Evolutionary conservation across 2,888 invertebrate genomes (phyloP).

Genomic region (Helicoverpa assulta): DNA sequence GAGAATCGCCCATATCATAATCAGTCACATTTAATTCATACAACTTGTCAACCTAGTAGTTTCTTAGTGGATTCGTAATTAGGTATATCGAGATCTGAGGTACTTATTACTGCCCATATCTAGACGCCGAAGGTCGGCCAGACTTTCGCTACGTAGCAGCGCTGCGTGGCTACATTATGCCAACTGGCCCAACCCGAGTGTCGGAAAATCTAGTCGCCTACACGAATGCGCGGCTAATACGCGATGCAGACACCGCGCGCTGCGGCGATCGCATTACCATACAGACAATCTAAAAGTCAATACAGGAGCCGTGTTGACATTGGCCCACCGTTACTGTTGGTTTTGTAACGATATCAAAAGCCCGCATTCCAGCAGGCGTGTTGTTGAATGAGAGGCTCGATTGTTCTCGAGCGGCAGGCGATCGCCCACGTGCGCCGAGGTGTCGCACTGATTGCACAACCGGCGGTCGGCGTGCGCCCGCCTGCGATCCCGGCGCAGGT

Average conservation of each 20-base stretch:
- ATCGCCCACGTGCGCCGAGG: slow-evolving; percentile 76
- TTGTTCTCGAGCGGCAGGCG: slow-evolving; percentile 79
- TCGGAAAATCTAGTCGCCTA: slow-evolving; percentile 87
- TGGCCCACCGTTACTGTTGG: slow-evolving; percentile 84
- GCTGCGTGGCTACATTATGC: slow-evolving; percentile 76
- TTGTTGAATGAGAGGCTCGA: slow-evolving; percentile 80
- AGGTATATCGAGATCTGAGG: slow-evolving; percentile 79
- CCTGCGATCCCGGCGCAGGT: slow-evolving; percentile 74
- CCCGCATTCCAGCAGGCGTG: slow-evolving; percentile 84
- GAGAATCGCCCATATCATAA: no score
- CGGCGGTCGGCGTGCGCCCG: slow-evolving; percentile 56
- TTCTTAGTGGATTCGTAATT: slow-evolving; percentile 75
- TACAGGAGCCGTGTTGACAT: slow-evolving; percentile 86
- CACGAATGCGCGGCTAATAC: slow-evolving; percentile 76
- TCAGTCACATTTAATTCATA: slow-evolving; percentile 60
- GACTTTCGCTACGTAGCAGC: slow-evolving; percentile 85
- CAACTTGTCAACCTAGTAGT: slow-evolving; percentile 56
- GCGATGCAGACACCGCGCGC: slow-evolving; percentile 69
- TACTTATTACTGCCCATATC: slow-evolving; percentile 85
- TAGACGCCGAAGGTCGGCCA: slow-evolving; percentile 86
- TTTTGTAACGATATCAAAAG: slow-evolving; percentile 87
- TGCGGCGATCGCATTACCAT: slow-evolving; percentile 78
- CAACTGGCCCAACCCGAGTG: slow-evolving; percentile 79
- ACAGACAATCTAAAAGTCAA: slow-evolving; percentile 78
- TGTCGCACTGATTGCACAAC: slow-evolving; percentile 83